phyloP scores from a whole-genome alignment of 2,113 vertebrate species.

The Myrmophylax atrothorax region DNA sequence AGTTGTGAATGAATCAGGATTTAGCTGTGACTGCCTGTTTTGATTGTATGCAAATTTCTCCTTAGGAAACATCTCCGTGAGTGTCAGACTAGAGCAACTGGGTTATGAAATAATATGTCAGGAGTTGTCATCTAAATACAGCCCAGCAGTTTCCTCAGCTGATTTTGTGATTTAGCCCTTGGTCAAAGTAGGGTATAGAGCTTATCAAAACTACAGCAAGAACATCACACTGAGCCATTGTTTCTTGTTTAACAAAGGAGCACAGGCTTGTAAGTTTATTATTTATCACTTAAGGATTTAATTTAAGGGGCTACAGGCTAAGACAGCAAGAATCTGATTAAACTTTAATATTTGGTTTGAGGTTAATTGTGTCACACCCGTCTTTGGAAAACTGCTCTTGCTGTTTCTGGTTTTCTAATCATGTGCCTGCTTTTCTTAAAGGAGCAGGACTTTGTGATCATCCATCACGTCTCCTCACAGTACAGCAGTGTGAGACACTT shows the following conservation, averaged over 20 bases:
- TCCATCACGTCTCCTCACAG: background rate
- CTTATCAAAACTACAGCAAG: background rate
- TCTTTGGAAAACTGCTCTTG: conserved; percentile 2
- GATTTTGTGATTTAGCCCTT: background rate
- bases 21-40: background rate
- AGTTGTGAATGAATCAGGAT: background rate
- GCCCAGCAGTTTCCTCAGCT: background rate
- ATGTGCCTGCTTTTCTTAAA: background rate
- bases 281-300: background rate
- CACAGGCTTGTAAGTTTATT: background rate
- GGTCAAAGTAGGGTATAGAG: background rate
- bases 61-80: background rate
- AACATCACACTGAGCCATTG: background rate
- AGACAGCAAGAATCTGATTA: background rate
- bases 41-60: background rate
- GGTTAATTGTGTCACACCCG: background rate
- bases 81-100: background rate
- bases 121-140: background rate
- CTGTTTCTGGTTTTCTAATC: conserved; percentile 29
- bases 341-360: background rate
- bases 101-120: background rate
- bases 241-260: background rate
- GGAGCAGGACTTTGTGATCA: background rate
- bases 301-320: background rate
- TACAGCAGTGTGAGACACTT: background rate